Percentiles rank a stretch among this genome's conserved stretches.
Conservation (phyloP, 2,797 vertebrate species). For the Poecilia velifera region DNA sequence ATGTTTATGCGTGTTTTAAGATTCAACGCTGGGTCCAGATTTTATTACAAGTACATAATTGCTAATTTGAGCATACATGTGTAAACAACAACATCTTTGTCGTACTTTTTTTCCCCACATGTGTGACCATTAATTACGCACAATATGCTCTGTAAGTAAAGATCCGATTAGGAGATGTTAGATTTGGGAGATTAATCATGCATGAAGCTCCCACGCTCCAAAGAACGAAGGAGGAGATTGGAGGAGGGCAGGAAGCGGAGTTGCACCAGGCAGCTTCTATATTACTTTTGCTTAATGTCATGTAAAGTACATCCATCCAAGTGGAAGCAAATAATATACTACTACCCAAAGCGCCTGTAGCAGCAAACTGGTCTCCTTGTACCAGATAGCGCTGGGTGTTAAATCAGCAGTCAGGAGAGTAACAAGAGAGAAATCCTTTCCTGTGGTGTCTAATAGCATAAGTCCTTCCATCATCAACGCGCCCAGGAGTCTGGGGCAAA, state of each 20-base stretch:
- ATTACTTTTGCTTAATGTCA: conserved; percentile 73
- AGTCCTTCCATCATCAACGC: conserved; percentile 52
- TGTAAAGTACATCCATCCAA: conserved; percentile 71
- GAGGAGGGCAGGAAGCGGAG: background rate
- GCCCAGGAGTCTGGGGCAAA: conserved; percentile 54
- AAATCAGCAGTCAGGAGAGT: conserved; percentile 67
- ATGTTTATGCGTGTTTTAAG: conserved; percentile 53
- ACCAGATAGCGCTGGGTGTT: conserved; percentile 61
- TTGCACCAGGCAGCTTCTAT: conserved; percentile 33
- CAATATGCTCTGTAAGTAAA: conserved; percentile 49
- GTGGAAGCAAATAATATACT: conserved; percentile 71
- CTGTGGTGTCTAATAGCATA: conserved; percentile 65
- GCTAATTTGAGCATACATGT: conserved; percentile 52
- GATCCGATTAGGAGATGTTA: conserved; percentile 49
- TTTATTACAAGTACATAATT: conserved; percentile 58
- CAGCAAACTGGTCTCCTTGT: conserved; percentile 58
- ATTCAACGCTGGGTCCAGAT: conserved; percentile 40
- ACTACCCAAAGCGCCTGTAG: conserved; percentile 56
- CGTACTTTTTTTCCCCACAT: conserved; percentile 32
- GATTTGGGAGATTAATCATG: conserved; percentile 58
- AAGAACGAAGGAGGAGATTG: conserved; percentile 16
- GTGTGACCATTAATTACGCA: conserved; percentile 60
- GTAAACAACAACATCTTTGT: conserved; percentile 60
- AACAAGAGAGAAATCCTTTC: conserved; percentile 66
- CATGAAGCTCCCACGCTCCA: conserved; percentile 44